A percentile compares a stretch with the other conserved stretches of the same genome.
phyloP scores from a whole-genome alignment of 2,797 vertebrate genomes.

The Danio albolineatus region DNA sequence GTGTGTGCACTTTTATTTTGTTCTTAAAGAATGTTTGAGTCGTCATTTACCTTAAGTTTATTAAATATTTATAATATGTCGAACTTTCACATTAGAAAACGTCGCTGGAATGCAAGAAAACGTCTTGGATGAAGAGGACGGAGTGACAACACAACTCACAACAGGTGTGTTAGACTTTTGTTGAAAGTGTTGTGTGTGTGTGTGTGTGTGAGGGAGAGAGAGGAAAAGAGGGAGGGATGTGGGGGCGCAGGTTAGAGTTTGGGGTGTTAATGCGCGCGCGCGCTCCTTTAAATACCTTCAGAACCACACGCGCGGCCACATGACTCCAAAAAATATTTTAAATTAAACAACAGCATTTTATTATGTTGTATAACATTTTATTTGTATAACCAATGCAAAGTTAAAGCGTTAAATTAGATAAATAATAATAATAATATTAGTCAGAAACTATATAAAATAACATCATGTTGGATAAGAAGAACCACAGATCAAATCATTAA shows the following conservation, averaged over 20 bases:
- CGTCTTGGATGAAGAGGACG: constrained; percentile 32
- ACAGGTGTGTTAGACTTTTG: constrained; percentile 79
- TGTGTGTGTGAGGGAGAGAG: constrained; percentile 64
- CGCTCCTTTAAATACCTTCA: constrained; percentile 57
- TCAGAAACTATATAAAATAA: not conserved
- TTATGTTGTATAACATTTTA: not conserved
- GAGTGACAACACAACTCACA: constrained; percentile 66
- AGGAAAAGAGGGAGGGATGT: constrained; percentile 30
- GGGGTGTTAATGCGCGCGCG: constrained; percentile 44
- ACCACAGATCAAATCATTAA: not conserved
- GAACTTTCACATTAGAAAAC: constrained; percentile 26
- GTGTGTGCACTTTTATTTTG: not conserved
- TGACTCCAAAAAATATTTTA: not conserved
- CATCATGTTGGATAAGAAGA: not conserved
- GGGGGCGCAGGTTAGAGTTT: constrained; percentile 42
- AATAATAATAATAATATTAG: not conserved
- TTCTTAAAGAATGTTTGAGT: not conserved
- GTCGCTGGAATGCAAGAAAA: constrained; percentile 27
- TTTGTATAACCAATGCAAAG: not conserved
- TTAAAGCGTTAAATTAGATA: not conserved
- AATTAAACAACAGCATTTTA: too few species aligned
- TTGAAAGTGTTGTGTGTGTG: constrained; percentile 21
- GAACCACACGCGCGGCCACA: constrained; percentile 39
- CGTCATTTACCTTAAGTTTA: not conserved
- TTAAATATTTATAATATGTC: not conserved